These are phyloP conservation scores for Rhombomys opimus DNA, from an alignment of 2,113 vertebrate genomes.

Conservation along the genomic window DNA sequence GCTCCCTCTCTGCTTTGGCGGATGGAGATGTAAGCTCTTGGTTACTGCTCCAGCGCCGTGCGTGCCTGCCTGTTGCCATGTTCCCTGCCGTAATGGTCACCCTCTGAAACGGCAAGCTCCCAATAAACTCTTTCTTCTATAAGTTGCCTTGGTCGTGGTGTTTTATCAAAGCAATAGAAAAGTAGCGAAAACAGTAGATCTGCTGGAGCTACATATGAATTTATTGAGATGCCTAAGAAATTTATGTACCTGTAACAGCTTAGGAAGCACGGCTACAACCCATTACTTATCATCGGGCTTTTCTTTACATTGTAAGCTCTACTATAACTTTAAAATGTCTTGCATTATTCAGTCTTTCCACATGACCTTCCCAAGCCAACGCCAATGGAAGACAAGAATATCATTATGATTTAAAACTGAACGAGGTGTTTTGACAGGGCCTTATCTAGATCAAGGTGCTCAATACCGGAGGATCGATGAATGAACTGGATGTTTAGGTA, in stretches of 20 bases:
- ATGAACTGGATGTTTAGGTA: not conserved
- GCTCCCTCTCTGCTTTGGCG: not conserved
- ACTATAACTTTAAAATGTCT: not conserved
- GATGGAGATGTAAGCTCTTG: not conserved
- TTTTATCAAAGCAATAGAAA: not conserved
- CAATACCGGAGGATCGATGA: not conserved
- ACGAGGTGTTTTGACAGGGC: not conserved
- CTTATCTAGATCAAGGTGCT: not conserved
- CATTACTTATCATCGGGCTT: not conserved
- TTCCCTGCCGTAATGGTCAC: not conserved
- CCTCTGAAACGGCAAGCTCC: not conserved
- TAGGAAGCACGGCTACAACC: not conserved
- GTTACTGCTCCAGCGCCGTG: not conserved
- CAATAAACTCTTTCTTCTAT: not conserved
- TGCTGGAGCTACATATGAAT: not conserved
- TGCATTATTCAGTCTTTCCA: conserved; percentile 9
- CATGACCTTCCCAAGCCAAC: not conserved
- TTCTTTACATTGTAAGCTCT: not conserved
- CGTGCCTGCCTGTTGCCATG: not conserved
- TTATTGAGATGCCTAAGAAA: conserved; percentile 32
- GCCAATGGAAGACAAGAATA: not conserved
- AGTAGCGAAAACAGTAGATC: not conserved
- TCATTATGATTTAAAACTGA: not conserved
- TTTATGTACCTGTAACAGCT: not conserved
- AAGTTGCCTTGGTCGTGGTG: not conserved